phyloP scores from a whole-genome alignment of 2,113 vertebrate genomes.

The Ammospiza caudacuta region DNA sequence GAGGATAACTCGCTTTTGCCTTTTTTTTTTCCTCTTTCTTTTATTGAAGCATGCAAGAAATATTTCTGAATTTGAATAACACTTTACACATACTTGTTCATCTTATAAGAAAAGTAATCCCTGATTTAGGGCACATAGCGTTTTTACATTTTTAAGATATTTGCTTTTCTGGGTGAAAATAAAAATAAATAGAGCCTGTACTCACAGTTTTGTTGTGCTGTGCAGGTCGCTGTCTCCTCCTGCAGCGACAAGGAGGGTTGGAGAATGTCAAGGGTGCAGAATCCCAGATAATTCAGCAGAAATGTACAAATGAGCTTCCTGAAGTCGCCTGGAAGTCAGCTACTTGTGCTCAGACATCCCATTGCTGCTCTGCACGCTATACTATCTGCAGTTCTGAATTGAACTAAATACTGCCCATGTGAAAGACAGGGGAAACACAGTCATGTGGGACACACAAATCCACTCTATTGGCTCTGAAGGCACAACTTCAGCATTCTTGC shows the following conservation, averaged over 20 bases:
- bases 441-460: slow-evolving; percentile 83
- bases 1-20: slow-evolving; percentile 32
- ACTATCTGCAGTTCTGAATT: slow-evolving; percentile 85
- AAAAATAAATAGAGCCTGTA: slow-evolving; percentile 34
- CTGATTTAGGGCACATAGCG: not conserved
- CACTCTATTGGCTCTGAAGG: slow-evolving; percentile 82
- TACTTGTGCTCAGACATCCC: slow-evolving; percentile 76
- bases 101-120: not conserved
- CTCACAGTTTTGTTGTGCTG: slow-evolving; percentile 69
- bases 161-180: slow-evolving; percentile 21
- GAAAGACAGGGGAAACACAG: slow-evolving; percentile 79
- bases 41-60: slow-evolving; percentile 29
- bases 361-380: slow-evolving; percentile 75
- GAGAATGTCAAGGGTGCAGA: slow-evolving; percentile 65
- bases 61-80: not conserved
- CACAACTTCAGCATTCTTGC: slow-evolving; percentile 79
- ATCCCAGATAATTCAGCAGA: slow-evolving; percentile 32
- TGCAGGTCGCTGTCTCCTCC: slow-evolving; percentile 4
- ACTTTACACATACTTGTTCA: not conserved
- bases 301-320: slow-evolving; percentile 42
- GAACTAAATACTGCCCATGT: slow-evolving; percentile 79
- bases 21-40: not conserved
- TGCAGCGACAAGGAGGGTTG: not conserved
- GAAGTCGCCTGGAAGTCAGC: slow-evolving; percentile 65
- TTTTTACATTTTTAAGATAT: slow-evolving; percentile 6